These are phyloP conservation scores for Ischnus inquisitorius DNA, from an alignment of 2,888 invertebrate genomes.

Conservation along the genomic window DNA sequence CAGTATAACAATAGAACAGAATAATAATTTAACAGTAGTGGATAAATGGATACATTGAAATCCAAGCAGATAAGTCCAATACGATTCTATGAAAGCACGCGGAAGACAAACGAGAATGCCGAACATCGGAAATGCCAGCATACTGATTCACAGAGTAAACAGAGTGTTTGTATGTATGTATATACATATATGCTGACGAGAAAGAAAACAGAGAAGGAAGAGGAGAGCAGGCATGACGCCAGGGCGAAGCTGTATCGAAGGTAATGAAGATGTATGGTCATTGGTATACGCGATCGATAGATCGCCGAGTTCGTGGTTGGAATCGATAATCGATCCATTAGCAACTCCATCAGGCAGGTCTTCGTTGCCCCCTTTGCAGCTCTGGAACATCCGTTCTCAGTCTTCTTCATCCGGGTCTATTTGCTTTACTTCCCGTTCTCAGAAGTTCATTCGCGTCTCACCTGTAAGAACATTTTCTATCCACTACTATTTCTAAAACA, in stretches of 20 bases:
- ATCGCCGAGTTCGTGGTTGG: conserved; percentile 50
- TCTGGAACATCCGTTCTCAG: conserved; percentile 12
- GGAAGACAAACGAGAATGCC: conserved; percentile 20
- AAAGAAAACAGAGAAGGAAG: not conserved
- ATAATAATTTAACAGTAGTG: no score
- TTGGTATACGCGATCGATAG: conserved; percentile 62
- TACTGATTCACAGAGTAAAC: conserved; percentile 19
- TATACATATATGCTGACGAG: not conserved
- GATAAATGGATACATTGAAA: not conserved
- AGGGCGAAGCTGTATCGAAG: conserved; percentile 31
- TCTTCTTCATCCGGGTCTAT: conserved; percentile 17
- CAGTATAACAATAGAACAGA: not conserved
- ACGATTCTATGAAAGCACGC: not conserved
- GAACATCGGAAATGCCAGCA: conserved; percentile 5
- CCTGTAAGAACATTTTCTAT: not conserved
- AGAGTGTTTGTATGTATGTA: not conserved
- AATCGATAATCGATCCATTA: conserved; percentile 69
- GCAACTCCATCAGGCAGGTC: conserved; percentile 50
- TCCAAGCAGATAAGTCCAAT: not conserved
- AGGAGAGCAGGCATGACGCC: not conserved
- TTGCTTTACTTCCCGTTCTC: not conserved
- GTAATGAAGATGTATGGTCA: conserved; percentile 64
- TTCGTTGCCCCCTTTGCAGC: conserved; percentile 31
- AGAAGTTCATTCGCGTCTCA: conserved; percentile 2
- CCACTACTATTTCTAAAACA: not conserved